Evolutionary conservation across 2,888 invertebrate genomes (phyloP).

Genomic region (Mactromeris polynyma): DNA sequence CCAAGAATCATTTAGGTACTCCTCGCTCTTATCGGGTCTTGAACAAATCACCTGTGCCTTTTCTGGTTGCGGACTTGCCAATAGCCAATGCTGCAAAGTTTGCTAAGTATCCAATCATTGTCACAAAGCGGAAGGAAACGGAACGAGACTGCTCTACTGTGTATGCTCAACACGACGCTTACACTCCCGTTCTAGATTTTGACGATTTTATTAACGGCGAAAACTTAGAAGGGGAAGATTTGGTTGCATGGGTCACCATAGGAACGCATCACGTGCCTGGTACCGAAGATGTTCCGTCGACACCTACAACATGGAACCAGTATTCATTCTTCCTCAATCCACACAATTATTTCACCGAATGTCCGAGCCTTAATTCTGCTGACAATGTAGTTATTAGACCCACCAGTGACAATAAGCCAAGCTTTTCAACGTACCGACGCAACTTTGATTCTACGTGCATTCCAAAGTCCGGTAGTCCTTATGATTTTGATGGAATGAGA

Average conservation of each 20-base stretch:
- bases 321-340: conserved; percentile 79
- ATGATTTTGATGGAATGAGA: conserved; percentile 45
- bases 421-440: conserved; percentile 48
- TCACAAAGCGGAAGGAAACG: conserved; percentile 78
- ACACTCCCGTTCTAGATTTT: conserved; percentile 77
- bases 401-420: conserved; percentile 11
- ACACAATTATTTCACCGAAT: conserved; percentile 82
- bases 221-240: conserved; percentile 78
- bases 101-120: conserved; percentile 77
- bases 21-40: conserved; percentile 74
- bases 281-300: conserved; percentile 83
- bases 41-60: conserved; percentile 68
- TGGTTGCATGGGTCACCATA: conserved; percentile 84
- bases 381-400: conserved; percentile 74
- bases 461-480: conserved; percentile 44
- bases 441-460: conserved; percentile 53
- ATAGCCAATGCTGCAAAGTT: conserved; percentile 74
- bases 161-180: conserved; percentile 78
- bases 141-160: conserved; percentile 77
- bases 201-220: conserved; percentile 77
- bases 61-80: conserved; percentile 68
- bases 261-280: conserved; percentile 82
- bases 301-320: conserved; percentile 79
- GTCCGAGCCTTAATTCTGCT: conserved; percentile 76
- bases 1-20: conserved; percentile 40